phyloP scores from a whole-genome alignment of 2,888 invertebrate genomes.

The Lithophane ornitopus region DNA sequence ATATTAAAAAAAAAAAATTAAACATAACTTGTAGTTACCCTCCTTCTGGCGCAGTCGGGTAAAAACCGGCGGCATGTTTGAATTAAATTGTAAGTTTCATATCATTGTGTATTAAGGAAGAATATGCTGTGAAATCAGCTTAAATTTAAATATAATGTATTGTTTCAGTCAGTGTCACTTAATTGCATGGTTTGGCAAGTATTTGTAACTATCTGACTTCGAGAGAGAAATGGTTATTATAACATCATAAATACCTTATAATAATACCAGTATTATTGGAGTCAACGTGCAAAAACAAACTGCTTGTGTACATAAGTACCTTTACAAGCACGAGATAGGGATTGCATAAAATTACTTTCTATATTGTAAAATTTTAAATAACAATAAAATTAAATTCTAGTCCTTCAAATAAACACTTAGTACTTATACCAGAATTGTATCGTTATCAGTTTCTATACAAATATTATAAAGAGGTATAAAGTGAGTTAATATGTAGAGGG shows the following conservation, averaged over 20 bases:
- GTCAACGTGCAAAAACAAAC: not conserved
- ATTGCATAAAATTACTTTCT: not conserved
- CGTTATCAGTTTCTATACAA: not conserved
- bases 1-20: not conserved
- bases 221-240: not conserved
- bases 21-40: not conserved
- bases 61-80: not conserved
- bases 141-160: not conserved
- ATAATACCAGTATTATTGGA: no score
- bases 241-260: no score
- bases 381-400: not conserved
- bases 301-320: not conserved
- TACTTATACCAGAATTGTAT: not conserved
- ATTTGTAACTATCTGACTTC: not conserved
- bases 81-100: not conserved
- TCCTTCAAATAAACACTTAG: not conserved
- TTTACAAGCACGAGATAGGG: not conserved
- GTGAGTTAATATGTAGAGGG: no score
- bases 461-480: not conserved
- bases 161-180: not conserved
- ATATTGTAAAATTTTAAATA: not conserved
- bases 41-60: no score
- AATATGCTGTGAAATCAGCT: not conserved
- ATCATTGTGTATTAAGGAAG: not conserved
- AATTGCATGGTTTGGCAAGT: not conserved